A percentile compares a stretch with the other conserved stretches of the same genome.
These are phyloP conservation scores for Parotia lawesii DNA, from an alignment of 2,113 vertebrate species.

Conservation along the genomic window DNA sequence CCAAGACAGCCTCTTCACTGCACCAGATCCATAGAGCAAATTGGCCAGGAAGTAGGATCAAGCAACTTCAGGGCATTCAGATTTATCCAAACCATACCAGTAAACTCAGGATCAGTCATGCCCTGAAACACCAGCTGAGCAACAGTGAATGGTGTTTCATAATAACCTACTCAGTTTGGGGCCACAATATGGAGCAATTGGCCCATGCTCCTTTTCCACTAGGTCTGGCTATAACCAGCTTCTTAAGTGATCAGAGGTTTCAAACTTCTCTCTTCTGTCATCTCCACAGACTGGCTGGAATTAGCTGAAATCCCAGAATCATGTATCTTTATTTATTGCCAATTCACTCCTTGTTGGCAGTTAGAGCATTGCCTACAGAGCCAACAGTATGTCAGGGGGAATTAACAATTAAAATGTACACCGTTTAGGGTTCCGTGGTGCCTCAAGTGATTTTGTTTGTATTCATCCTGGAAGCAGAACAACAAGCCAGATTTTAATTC, in stretches of 20 bases:
- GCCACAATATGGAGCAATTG: background rate
- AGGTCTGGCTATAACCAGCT: background rate
- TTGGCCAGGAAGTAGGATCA: background rate
- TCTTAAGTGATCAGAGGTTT: background rate
- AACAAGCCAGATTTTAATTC: background rate
- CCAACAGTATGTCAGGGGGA: background rate
- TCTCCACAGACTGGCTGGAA: background rate
- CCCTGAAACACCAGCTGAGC: background rate
- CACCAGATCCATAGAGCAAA: background rate
- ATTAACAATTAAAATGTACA: background rate
- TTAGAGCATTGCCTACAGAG: background rate
- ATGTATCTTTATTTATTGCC: slow-evolving; percentile 1
- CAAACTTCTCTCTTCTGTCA: background rate
- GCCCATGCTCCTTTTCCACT: background rate
- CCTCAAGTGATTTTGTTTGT: slow-evolving; percentile 7
- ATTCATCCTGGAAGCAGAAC: background rate
- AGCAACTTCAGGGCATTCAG: background rate
- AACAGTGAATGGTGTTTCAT: background rate
- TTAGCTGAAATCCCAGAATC: background rate
- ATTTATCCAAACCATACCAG: background rate
- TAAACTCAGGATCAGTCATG: background rate
- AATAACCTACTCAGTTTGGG: background rate
- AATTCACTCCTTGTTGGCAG: background rate
- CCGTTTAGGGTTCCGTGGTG: background rate
- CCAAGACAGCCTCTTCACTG: background rate